phyloP scores from a whole-genome alignment of 2,888 invertebrate genomes.

The Ochlodes sylvanus region DNA sequence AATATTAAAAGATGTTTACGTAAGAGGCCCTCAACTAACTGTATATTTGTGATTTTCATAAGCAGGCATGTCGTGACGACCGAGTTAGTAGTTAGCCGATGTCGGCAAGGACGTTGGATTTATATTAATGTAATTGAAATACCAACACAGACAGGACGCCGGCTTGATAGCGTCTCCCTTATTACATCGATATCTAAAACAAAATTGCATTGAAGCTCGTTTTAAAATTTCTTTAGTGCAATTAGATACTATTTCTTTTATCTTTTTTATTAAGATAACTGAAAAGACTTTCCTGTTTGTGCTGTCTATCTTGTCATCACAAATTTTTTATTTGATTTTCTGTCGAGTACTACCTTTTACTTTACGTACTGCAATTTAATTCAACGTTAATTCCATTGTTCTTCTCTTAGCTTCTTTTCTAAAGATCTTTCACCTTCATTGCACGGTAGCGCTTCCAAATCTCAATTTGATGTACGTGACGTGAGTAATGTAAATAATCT shows the following conservation, averaged over 20 bases:
- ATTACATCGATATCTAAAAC: not conserved
- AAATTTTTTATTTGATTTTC: too few species aligned
- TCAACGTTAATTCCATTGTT: too few species aligned
- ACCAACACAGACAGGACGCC: not conserved
- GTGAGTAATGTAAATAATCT: not conserved
- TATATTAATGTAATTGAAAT: conserved; percentile 33
- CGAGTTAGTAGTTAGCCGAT: conserved; percentile 42
- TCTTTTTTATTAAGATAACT: too few species aligned
- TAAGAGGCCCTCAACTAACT: conserved; percentile 36
- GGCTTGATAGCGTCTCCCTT: not conserved
- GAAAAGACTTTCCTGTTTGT: too few species aligned
- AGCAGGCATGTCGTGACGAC: conserved; percentile 47
- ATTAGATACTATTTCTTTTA: too few species aligned
- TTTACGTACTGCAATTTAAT: too few species aligned
- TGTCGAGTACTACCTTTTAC: too few species aligned
- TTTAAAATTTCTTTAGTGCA: not conserved
- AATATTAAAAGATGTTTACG: conserved; percentile 11
- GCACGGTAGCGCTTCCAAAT: too few species aligned
- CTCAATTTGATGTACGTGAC: too few species aligned
- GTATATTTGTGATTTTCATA: conserved; percentile 50
- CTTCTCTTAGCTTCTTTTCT: too few species aligned
- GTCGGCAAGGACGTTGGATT: conserved; percentile 27
- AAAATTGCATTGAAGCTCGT: not conserved
- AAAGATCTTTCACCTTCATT: too few species aligned
- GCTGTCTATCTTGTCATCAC: too few species aligned